Evolutionary conservation across 2,888 invertebrate genomes (phyloP).

Genomic region (Tetragnatha montana): DNA sequence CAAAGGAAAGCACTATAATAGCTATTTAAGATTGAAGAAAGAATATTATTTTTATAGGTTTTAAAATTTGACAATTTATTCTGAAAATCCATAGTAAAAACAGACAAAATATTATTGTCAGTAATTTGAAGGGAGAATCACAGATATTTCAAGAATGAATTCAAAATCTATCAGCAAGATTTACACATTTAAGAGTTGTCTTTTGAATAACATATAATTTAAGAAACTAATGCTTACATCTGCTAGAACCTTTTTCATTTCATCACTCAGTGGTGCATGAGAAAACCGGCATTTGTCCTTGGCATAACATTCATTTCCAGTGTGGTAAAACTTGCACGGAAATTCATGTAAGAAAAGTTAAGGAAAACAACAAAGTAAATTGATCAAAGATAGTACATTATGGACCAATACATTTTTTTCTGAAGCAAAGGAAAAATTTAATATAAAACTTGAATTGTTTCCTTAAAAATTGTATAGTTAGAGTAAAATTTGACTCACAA

Average conservation of each 20-base stretch:
- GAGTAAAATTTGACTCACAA: too few species aligned
- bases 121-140: too few species aligned
- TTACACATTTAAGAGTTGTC: not conserved
- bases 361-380: constrained; percentile 19
- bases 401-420: not conserved
- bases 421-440: not conserved
- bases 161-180: too few species aligned
- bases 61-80: too few species aligned
- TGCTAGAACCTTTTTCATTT: constrained; percentile 81
- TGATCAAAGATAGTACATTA: not conserved
- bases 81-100: too few species aligned
- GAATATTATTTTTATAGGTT: too few species aligned
- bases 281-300: constrained; percentile 95
- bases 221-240: constrained; percentile 75
- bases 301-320: constrained; percentile 86
- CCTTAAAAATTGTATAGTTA: too few species aligned
- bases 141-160: not conserved
- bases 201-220: not conserved
- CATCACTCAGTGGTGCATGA: constrained; percentile 90
- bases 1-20: too few species aligned
- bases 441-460: too few species aligned
- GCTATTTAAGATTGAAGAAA: too few species aligned
- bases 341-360: constrained; percentile 81
- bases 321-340: constrained; percentile 97
- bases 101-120: too few species aligned